These are phyloP conservation scores for Pocillopora damicornis DNA, from an alignment of 64 coral and sea anemone genomes.

Conservation along the genomic window DNA sequence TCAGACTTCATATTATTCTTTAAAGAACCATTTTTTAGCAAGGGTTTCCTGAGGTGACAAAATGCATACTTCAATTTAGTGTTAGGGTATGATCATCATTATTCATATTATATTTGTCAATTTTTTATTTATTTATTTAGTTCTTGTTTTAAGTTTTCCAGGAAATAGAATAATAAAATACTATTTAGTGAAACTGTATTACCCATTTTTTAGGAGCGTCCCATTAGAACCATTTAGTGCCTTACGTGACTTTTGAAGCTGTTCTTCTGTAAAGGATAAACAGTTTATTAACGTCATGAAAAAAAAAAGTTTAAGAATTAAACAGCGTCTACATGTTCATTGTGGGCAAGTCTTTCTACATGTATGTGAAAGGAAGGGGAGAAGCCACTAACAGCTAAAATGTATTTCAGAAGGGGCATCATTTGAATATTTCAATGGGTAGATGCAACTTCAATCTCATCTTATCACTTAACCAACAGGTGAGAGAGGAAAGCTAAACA, in stretches of 20 bases:
- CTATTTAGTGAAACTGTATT: background rate
- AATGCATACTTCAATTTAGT: background rate
- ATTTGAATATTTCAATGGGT: too few species aligned
- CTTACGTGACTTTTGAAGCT: slow-evolving; percentile 54
- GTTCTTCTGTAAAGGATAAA: slow-evolving; percentile 35
- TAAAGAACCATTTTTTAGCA: slow-evolving; percentile 12
- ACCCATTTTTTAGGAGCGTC: slow-evolving; percentile 36
- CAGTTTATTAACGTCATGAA: background rate
- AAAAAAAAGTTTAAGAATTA: background rate
- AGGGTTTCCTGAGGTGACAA: background rate
- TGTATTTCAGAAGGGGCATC: background rate
- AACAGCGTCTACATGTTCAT: too few species aligned
- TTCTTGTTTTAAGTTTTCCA: too few species aligned
- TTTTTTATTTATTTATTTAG: too few species aligned
- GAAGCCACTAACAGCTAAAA: background rate
- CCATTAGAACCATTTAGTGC: slow-evolving; percentile 22
- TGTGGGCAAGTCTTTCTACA: too few species aligned
- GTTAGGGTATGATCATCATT: background rate
- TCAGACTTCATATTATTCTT: slow-evolving; percentile 22
- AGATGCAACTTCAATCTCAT: too few species aligned
- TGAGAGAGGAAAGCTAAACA: too few species aligned
- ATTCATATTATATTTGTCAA: too few species aligned
- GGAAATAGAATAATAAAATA: too few species aligned
- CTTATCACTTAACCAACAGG: too few species aligned
- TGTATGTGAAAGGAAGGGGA: background rate